These are phyloP conservation scores for Myrmophylax atrothorax DNA, from an alignment of 2,113 vertebrate genomes.

Conservation along the genomic window DNA sequence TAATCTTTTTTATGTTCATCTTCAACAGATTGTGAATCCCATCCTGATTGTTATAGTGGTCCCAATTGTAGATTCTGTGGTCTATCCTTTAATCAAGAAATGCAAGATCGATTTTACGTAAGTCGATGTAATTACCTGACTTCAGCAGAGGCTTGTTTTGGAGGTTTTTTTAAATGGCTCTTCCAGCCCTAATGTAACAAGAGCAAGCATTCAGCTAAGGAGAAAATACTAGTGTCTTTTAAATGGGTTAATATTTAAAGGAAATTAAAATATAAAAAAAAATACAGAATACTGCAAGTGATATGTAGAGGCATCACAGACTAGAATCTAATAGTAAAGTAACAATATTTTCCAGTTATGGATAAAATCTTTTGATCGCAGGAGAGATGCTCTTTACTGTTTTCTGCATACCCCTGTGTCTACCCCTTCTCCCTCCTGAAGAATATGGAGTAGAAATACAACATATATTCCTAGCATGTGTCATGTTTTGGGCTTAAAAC, in stretches of 20 bases:
- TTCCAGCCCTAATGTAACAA: background rate
- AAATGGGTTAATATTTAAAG: background rate
- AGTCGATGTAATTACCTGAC: slow-evolving; percentile 49
- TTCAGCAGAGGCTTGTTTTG: background rate
- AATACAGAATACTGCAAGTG: background rate
- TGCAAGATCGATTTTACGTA: slow-evolving; percentile 93
- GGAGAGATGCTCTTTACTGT: background rate
- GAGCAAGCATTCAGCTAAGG: background rate
- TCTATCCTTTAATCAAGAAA: slow-evolving; percentile 91
- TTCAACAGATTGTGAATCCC: slow-evolving; percentile 87
- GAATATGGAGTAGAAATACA: background rate
- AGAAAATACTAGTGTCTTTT: background rate
- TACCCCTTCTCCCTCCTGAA: background rate
- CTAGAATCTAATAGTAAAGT: background rate
- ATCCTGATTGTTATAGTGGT: slow-evolving; percentile 91
- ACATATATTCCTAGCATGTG: background rate
- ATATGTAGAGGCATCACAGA: background rate
- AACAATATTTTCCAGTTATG: background rate
- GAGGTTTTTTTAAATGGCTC: background rate
- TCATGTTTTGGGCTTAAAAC: background rate
- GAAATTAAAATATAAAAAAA: background rate
- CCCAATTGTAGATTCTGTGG: slow-evolving; percentile 80
- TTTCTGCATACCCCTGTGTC: background rate
- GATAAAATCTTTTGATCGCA: background rate
- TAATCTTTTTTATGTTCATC: background rate